A percentile compares a stretch with the other conserved stretches of the same genome.
Evolutionary conservation across 2,888 invertebrate genomes (phyloP).

Genomic region (Plagodis dolabraria): DNA sequence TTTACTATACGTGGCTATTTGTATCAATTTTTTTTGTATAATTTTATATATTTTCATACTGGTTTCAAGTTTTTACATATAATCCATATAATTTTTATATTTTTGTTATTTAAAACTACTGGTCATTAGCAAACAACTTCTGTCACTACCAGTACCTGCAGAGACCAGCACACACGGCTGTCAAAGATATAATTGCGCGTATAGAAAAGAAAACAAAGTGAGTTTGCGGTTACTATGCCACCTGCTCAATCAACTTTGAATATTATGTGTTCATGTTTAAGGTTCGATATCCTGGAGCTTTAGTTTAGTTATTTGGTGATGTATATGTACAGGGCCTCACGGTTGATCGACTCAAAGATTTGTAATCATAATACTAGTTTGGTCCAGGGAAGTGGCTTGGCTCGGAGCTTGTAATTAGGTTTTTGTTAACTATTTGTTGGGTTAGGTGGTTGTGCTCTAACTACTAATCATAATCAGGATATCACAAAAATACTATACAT

Average conservation of each 20-base stretch:
- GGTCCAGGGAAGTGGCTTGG: conserved; percentile 65
- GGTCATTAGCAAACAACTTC: conserved; percentile 45
- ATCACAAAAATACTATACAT: no score
- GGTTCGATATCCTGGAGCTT: conserved; percentile 32
- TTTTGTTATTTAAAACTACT: background rate
- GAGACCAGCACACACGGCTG: conserved; percentile 57
- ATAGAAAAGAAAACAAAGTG: conserved; percentile 68
- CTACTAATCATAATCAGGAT: no score
- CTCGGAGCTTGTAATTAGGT: conserved; percentile 63
- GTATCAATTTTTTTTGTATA: no score
- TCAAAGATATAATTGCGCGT: conserved; percentile 81
- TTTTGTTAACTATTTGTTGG: conserved; percentile 54
- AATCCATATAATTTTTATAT: no score
- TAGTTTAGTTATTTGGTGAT: conserved; percentile 53
- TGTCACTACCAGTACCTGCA: conserved; percentile 64
- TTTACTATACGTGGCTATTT: no score
- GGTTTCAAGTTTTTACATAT: no score
- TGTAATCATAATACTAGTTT: conserved; percentile 69
- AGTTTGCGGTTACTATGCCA: conserved; percentile 48
- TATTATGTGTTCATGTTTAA: conserved; percentile 42
- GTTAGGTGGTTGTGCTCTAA: conserved; percentile 19
- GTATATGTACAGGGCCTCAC: conserved; percentile 66
- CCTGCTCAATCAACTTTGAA: conserved; percentile 38
- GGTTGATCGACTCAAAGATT: conserved; percentile 76
- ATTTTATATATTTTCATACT: no score